A percentile compares a stretch with the other conserved stretches of the same genome.
phyloP scores from a whole-genome alignment of 2,797 vertebrate genomes.

The Enteromius trimaculatus region DNA sequence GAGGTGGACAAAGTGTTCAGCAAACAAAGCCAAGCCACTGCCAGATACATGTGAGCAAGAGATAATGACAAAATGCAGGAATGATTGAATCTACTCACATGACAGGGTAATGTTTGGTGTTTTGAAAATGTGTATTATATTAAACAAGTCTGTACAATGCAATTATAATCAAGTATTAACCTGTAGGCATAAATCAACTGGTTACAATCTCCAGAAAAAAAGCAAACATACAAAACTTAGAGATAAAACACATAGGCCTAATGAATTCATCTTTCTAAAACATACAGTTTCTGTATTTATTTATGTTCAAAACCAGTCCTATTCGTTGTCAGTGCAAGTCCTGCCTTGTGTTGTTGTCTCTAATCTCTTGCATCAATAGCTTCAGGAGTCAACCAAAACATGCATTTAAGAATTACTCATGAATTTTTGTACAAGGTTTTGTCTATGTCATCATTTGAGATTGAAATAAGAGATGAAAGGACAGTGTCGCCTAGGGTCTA shows the following conservation, averaged over 20 bases:
- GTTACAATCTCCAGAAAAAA: not conserved
- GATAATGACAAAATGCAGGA: slow-evolving; percentile 16
- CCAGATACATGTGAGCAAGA: slow-evolving; percentile 11
- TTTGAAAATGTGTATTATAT: not conserved
- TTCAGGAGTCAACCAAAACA: not conserved
- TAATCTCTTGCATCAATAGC: not conserved
- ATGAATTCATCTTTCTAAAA: not conserved
- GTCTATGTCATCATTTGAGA: not conserved
- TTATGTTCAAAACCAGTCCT: not conserved
- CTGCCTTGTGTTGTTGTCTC: not conserved
- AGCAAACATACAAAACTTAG: not conserved
- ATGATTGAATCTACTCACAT: slow-evolving; percentile 6
- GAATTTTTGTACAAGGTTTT: not conserved
- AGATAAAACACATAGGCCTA: not conserved
- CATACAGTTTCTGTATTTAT: not conserved
- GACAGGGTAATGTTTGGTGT: not conserved
- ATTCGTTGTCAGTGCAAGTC: not conserved
- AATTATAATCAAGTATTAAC: not conserved
- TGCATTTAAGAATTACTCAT: not conserved
- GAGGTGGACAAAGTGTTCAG: slow-evolving; percentile 57
- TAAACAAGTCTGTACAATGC: not conserved
- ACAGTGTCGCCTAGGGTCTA: not conserved
- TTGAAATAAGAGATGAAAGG: slow-evolving; percentile 31
- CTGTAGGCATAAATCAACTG: not conserved
- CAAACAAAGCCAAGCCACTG: slow-evolving; percentile 57